Evolutionary conservation across 2,113 vertebrate genomes (phyloP).

Genomic region (Mirza zaza): DNA sequence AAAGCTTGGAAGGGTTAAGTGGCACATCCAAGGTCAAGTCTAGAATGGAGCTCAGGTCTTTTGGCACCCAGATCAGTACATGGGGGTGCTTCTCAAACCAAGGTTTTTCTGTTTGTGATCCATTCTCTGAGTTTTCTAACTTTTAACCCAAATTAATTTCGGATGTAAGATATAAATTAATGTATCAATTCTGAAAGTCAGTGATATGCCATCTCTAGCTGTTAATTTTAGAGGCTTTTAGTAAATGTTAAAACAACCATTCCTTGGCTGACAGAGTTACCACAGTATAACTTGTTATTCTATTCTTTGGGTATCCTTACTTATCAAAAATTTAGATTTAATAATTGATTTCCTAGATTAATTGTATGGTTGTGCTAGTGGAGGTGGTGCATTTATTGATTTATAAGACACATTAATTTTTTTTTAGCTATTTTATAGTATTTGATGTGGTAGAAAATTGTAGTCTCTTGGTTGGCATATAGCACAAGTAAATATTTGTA

Average conservation of each 20-base stretch:
- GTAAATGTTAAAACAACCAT: neutral
- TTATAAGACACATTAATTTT: constrained; percentile 13
- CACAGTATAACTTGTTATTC: neutral
- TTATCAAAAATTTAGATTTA: constrained; percentile 54
- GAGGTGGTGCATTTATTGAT: constrained; percentile 27
- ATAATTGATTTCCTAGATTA: neutral
- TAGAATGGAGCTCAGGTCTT: neutral
- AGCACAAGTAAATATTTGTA: constrained; percentile 81
- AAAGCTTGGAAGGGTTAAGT: neutral
- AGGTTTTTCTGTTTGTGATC: neutral
- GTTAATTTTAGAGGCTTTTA: constrained; percentile 32
- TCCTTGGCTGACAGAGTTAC: neutral
- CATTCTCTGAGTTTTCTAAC: neutral
- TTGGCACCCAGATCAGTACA: neutral
- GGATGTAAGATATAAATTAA: neutral
- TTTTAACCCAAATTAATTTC: neutral
- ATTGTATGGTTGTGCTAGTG: neutral
- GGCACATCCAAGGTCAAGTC: neutral
- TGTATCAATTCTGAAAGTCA: constrained; percentile 15
- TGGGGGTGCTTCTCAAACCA: neutral
- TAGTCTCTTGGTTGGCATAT: constrained; percentile 75
- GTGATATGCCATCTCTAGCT: neutral
- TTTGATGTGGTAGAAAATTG: constrained; percentile 81
- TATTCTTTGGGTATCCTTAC: constrained; percentile 22
- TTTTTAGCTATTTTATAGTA: constrained; percentile 64